phyloP scores from a whole-genome alignment of 1,140 invertebrate genomes.

The Vanessa atalanta region DNA sequence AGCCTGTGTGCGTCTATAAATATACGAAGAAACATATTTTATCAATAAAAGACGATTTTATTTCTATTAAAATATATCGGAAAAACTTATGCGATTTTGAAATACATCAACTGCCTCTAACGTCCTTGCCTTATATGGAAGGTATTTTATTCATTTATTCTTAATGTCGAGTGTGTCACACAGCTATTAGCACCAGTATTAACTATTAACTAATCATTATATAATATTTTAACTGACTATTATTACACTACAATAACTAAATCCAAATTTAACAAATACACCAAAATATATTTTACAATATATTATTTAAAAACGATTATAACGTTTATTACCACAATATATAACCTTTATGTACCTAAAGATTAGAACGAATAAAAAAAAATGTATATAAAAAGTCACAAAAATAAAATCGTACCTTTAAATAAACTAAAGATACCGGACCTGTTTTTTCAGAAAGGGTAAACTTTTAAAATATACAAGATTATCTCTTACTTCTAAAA shows the following conservation, averaged over 20 bases:
- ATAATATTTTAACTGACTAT: too few relatives aligned
- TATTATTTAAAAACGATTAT: too few relatives aligned
- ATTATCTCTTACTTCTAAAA: constrained; percentile 17
- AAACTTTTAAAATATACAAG: background rate
- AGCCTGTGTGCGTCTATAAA: background rate
- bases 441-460: background rate
- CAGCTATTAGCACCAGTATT: constrained; percentile 1
- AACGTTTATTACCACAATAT: too few relatives aligned
- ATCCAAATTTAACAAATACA: too few relatives aligned
- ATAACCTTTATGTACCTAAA: too few relatives aligned
- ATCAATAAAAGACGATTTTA: background rate
- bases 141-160: constrained; percentile 31
- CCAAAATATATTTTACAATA: too few relatives aligned
- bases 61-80: background rate
- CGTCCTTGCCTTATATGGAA: constrained; percentile 45
- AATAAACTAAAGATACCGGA: background rate
- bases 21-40: background rate
- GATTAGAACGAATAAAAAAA: too few relatives aligned
- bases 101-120: constrained; percentile 38
- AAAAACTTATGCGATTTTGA: constrained; percentile 15
- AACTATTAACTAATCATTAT: background rate
- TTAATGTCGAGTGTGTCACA: constrained; percentile 35
- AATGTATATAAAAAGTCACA: background rate
- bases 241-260: too few relatives aligned
- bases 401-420: background rate